Percentiles rank a stretch among this genome's conserved stretches.
These are phyloP conservation scores for Suillia variegata DNA, from an alignment of 2,888 invertebrate species.

Conservation along the genomic window DNA sequence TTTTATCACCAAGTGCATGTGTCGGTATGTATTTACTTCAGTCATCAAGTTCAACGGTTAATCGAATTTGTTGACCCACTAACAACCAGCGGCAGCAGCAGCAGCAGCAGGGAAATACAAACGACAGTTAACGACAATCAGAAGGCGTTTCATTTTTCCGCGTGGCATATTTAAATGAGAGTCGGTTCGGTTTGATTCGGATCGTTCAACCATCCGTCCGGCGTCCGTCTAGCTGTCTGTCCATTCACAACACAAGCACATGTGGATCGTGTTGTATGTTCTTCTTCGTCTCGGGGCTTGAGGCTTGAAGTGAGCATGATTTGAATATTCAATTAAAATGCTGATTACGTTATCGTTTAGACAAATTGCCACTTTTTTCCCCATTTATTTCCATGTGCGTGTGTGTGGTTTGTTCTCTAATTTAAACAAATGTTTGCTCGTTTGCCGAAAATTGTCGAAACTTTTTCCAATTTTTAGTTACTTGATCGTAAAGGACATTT, in stretches of 20 bases:
- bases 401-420: too few relatives aligned
- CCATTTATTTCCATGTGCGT: conserved; percentile 8
- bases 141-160: conserved; percentile 12
- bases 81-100: conserved; percentile 8
- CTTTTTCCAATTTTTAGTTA: too few relatives aligned
- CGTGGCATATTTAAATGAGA: neutral
- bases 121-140: neutral
- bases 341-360: conserved; percentile 23
- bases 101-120: too few relatives aligned
- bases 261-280: neutral
- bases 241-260: too few relatives aligned
- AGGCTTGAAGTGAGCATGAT: conserved; percentile 8
- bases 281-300: neutral
- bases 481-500: too few relatives aligned
- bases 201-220: too few relatives aligned
- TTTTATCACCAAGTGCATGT: too few relatives aligned
- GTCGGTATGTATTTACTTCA: too few relatives aligned
- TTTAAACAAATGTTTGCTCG: too few relatives aligned
- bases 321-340: conserved; percentile 25
- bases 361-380: neutral
- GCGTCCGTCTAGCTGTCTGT: conserved; percentile 1
- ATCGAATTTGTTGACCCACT: conserved; percentile 54
- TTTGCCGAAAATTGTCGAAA: too few relatives aligned
- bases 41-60: conserved; percentile 49
- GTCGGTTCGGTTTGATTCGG: too few relatives aligned